Base-by-base conservation (phyloP, 1,140 invertebrate species). In the Lasioglossum albipes region DNA sequence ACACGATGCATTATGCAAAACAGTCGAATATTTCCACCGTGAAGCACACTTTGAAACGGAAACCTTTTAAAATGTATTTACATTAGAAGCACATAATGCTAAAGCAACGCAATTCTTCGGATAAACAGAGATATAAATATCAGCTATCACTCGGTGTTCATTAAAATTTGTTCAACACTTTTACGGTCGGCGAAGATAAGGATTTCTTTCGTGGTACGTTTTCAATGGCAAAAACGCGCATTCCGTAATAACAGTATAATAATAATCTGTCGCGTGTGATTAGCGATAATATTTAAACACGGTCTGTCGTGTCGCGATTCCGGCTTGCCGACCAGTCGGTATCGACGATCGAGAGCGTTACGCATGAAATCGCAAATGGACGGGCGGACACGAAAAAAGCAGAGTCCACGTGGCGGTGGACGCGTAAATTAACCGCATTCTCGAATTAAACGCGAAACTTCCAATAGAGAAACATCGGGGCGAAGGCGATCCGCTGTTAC, bases 301-400 rank as follows among this genome's bases (percentile, higher is more conserved):
- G 6, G 13, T 18, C 20, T 12, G 45, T 52, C 72, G 10, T 52
- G 72, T 65, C 74, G 64, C 64, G 75, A 69, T 76, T 52, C 36
- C 18, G 6, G 20, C 45, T 9, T 5, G 18, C 10, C 52, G 75
- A 31, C n/a, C 16, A 27, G 49, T 18, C 20, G n/a, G 75, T 76
- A 76, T 69, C 66, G 41, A 41, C n/a, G 59, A 78, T 72, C 76
- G 59, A 65, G 36, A 6, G 76, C 10, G 76, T 78, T 78, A 72
- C 76, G 76, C 76, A 64, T 78, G 76, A 78, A 78, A 72, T 78
- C 76, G 69, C 76, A 52, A 72, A 78, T 54, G 76, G 68, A n/a
- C 57, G 18, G 16, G 41, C 68, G 41, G 52, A 20, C n/a, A n/a
- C 42, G 10, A 20, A 52, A 71, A 52, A 52, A 49, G n/a, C 12